These are phyloP conservation scores for Clavelina lepadiformis DNA, from an alignment of 23 tunicate genomes.

Conservation along the genomic window DNA sequence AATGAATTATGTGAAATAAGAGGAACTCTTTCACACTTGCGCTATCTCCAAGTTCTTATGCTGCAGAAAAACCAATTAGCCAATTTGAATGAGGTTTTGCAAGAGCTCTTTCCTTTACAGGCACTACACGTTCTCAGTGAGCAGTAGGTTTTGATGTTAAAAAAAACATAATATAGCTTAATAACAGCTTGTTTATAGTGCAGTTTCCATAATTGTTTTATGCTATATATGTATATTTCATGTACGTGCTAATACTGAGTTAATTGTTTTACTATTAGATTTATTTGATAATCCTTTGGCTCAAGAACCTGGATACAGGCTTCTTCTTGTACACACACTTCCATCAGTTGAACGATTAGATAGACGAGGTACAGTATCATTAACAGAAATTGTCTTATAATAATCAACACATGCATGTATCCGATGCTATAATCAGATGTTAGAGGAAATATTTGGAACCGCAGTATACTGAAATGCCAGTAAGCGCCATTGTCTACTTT, in stretches of 20 bases:
- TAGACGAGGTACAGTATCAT: conserved; percentile 45
- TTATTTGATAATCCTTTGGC: conserved; percentile 78
- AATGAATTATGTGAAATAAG: conserved; percentile 61
- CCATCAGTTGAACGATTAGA: conserved; percentile 67
- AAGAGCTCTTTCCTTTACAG: conserved; percentile 40
- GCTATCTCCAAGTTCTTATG: conserved; percentile 69
- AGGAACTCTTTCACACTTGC: conserved; percentile 53
- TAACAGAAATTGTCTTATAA: background rate
- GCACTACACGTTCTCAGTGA: conserved; percentile 68
- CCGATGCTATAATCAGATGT: too few relatives aligned
- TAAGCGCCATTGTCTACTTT: background rate
- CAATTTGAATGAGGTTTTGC: conserved; percentile 39
- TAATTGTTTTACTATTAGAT: conserved; percentile 41
- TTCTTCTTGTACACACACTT: conserved; percentile 40
- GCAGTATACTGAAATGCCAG: too few relatives aligned
- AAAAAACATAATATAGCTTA: background rate
- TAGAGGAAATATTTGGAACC: too few relatives aligned
- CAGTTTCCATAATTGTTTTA: too few relatives aligned
- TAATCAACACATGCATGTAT: too few relatives aligned
- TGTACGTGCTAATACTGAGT: too few relatives aligned
- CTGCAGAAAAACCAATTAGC: conserved; percentile 85
- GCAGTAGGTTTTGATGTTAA: conserved; percentile 7
- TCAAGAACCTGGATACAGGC: conserved; percentile 69
- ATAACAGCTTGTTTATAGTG: too few relatives aligned
- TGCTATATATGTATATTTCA: too few relatives aligned